phyloP scores from a whole-genome alignment of 1,140 invertebrate species.

The Hycleus phaleratus region DNA sequence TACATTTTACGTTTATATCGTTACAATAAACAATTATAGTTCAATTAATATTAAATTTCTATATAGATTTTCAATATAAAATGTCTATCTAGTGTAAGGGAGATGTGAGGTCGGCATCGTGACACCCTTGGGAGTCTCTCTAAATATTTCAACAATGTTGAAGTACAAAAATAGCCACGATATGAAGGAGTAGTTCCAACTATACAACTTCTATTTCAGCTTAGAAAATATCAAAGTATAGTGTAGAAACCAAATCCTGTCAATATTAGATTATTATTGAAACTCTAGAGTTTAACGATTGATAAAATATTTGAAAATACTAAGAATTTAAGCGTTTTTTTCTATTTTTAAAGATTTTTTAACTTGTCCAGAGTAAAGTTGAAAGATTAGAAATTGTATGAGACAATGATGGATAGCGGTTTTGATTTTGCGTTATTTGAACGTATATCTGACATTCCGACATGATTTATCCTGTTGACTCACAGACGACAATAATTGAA shows the following conservation, averaged over 20 bases:
- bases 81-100: not conserved
- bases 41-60: too few species aligned
- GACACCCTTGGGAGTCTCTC: constrained; percentile 1
- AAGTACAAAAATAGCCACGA: constrained; percentile 3
- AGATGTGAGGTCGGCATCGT: not conserved
- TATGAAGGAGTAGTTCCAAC: too few species aligned
- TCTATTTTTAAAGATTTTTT: too few species aligned
- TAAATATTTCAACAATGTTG: constrained; percentile 11
- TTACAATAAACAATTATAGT: too few species aligned
- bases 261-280: too few species aligned
- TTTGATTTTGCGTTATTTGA: constrained; percentile 5
- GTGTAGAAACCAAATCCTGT: too few species aligned
- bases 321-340: too few species aligned
- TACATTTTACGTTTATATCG: too few species aligned
- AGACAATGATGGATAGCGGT: constrained; percentile 6
- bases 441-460: constrained; percentile 1
- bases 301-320: too few species aligned
- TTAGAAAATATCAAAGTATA: too few species aligned
- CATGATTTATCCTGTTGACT: constrained; percentile 7
- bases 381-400: not conserved
- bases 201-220: too few species aligned
- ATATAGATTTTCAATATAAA: not conserved
- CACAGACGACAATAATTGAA: constrained; percentile 2
- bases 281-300: too few species aligned
- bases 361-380: not conserved